Conservation (phyloP, 2,888 invertebrate genomes). For the Hyles lineata region DNA sequence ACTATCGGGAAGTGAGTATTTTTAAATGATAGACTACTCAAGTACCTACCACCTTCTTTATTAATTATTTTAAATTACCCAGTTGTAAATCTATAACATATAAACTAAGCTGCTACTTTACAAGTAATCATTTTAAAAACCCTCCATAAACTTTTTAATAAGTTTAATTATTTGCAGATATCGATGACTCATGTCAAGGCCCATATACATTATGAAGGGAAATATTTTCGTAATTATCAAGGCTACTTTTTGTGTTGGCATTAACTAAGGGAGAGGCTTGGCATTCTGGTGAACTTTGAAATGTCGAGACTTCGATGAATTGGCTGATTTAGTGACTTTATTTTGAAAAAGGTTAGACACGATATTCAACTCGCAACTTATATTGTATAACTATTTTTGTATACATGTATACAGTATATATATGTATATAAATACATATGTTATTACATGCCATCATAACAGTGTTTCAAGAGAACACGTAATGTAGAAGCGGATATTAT, state of each 20-base stretch:
- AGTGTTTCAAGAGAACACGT: no score
- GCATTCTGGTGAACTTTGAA: constrained; percentile 50
- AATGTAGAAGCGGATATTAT: no score
- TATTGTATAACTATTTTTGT: no score
- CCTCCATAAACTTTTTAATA: neutral
- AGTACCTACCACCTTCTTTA: no score
- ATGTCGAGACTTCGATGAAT: constrained; percentile 36
- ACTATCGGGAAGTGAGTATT: no score
- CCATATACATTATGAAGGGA: constrained; percentile 10
- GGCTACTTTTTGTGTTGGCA: constrained; percentile 32
- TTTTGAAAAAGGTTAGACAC: constrained; percentile 11
- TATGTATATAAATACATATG: no score
- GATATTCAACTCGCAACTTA: neutral
- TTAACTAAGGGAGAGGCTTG: constrained; percentile 45
- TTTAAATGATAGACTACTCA: no score
- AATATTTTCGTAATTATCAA: constrained; percentile 9
- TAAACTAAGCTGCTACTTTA: no score
- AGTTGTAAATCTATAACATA: no score
- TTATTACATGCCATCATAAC: neutral
- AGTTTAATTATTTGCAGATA: neutral
- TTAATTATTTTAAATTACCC: no score
- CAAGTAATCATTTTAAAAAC: no score
- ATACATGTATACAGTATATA: no score
- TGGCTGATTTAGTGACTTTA: neutral
- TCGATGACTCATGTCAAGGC: neutral